These are phyloP conservation scores for Oncorhynchus masou DNA, from an alignment of 2,113 vertebrate genomes.

Conservation along the genomic window DNA sequence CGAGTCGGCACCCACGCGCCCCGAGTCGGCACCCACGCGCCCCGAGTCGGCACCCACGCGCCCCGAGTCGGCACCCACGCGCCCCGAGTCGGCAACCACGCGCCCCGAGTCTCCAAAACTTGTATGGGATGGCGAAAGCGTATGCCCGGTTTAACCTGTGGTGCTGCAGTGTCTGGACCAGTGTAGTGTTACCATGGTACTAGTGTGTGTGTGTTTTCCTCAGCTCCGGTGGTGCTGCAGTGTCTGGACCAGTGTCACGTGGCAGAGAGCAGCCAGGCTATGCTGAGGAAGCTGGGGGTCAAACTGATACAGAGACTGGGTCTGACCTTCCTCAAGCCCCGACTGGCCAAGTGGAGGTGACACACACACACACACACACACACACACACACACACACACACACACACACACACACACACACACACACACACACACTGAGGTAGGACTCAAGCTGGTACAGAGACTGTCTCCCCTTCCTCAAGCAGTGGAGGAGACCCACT, in stretches of 20 bases:
- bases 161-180: conserved; percentile 82
- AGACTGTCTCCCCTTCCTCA: conserved; percentile 89
- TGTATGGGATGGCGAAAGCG: no score
- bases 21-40: no score
- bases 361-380: no score
- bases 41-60: no score
- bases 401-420: no score
- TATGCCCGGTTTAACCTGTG: conserved; percentile 69
- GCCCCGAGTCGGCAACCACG: no score
- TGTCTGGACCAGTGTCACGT: conserved; percentile 81
- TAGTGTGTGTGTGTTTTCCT: no score
- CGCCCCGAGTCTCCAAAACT: not conserved
- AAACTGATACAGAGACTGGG: conserved; percentile 91
- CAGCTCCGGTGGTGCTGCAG: conserved; percentile 72
- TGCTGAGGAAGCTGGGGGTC: conserved; percentile 77
- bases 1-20: no score
- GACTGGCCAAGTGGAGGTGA: conserved; percentile 81
- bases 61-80: no score
- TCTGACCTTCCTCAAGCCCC: conserved; percentile 85
- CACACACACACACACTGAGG: not conserved
- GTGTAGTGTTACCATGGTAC: conserved; percentile 54
- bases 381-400: no score
- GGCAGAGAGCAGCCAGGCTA: conserved; percentile 80
- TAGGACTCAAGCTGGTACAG: conserved; percentile 89
- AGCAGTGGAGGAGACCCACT: conserved; percentile 85